Base-by-base conservation (phyloP, 1,140 invertebrate species). In the Nasonia giraulti region DNA sequence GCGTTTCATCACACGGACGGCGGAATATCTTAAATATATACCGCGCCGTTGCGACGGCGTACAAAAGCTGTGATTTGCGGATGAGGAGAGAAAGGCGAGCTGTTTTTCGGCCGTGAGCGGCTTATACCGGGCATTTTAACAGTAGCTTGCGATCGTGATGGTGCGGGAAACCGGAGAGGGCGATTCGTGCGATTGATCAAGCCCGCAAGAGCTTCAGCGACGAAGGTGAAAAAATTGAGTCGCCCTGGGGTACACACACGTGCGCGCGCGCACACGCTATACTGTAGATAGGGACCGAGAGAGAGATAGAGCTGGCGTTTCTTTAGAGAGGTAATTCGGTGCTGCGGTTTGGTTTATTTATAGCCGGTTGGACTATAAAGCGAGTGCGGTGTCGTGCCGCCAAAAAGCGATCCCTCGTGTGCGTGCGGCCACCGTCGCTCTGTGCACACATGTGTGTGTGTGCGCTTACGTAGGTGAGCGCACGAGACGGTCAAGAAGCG, bases 311-410 rank as follows among this genome's bases (percentile, higher is more conserved):
- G 27, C 62, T 23, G 83, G 79, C 80, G 69, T 89, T 89, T 89
- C 87, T 89, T 84, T 86, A 87, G 87, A 90, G 87, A 91, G 90
- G 90, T 91, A 91, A 90, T 89, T 86, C 88, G 89, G 83, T 86
- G 86, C 86, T 82, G 88, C 86, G 82, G 90, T 77, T 85, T 80
- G 23, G 78, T 76, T 85, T 91, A 91, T 91, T 91, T 91, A 91
- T 91, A 91, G 89, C 76, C 44, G 84, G 87, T 89, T 89, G 77
- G 44, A 85, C 76, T 74, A 81, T 81, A 81, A 40, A 85, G 62
- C 10, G n/a, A 33, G 31, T 20, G 50, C 27, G 40, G 23, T 84
- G 83, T 74, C 75, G 77, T 73, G 74, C 55, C 14, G 68, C 74
- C 74, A n/a, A 83, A 83, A 77, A 77, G 74, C 40, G 62, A 55